Evolutionary conservation across 2,888 invertebrate species (phyloP).

Genomic region (Melieria crassipennis): DNA sequence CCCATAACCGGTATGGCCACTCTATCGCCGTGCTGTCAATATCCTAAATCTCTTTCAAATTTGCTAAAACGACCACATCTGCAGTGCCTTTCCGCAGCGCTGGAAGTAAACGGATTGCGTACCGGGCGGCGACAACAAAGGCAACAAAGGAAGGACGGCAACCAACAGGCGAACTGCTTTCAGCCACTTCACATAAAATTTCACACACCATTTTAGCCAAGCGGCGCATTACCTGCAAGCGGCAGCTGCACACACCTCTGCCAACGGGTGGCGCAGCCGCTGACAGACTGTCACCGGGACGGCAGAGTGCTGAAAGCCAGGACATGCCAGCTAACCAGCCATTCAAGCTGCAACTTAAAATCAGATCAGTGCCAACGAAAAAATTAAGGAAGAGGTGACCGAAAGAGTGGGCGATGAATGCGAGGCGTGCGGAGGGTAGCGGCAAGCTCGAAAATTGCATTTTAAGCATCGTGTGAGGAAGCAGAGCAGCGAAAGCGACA

Average conservation of each 20-base stretch:
- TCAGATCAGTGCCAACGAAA: constrained; percentile 26
- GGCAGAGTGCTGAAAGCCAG: no score
- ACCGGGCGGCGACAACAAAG: background rate
- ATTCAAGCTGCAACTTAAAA: constrained; percentile 30
- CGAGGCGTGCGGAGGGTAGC: constrained; percentile 7
- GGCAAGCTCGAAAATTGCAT: constrained; percentile 58
- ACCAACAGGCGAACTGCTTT: constrained; percentile 35
- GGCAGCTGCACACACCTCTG: constrained; percentile 12
- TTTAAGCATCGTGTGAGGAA: constrained; percentile 51
- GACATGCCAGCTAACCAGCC: constrained; percentile 16
- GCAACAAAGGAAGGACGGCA: constrained; percentile 18
- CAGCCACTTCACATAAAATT: constrained; percentile 60
- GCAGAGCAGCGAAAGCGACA: background rate
- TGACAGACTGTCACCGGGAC: background rate
- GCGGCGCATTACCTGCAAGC: constrained; percentile 60
- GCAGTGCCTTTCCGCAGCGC: constrained; percentile 25
- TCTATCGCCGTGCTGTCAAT: constrained; percentile 21
- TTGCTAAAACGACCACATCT: constrained; percentile 30
- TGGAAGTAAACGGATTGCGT: constrained; percentile 12
- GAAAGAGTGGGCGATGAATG: constrained; percentile 23
- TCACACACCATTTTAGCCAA: constrained; percentile 61
- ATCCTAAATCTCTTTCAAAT: constrained; percentile 34
- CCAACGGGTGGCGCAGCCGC: constrained; percentile 2
- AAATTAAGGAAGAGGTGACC: constrained; percentile 49
- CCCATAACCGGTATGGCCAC: background rate